Conservation (phyloP, 2,113 vertebrate genomes). For the Bos taurus region ARS-UCD2.0 NC_037335.1:106648501-106649000, state of each 20-base stretch:
- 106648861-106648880: not conserved
- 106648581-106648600: not conserved
- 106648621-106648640: not conserved
- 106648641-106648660: not conserved
- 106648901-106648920: not conserved
- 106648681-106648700: not conserved
- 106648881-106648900: conserved; percentile 44
- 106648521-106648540: not conserved
- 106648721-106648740: conserved; percentile 22
- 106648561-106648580: not conserved
- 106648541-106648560: not conserved
- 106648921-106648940: conserved; percentile 54
- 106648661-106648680: not conserved
- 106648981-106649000: not conserved
- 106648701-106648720: not conserved
- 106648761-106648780: not conserved
- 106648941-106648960: conserved; percentile 29
- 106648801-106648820: not conserved
- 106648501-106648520: not conserved
- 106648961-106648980: conserved; percentile 33
- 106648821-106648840: not conserved
- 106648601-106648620: not conserved
- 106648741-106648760: not conserved
- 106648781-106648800: not conserved
- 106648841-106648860: conserved; percentile 27